phyloP scores from a whole-genome alignment of 2,113 vertebrate genomes.

The Chionodraco myersi region DNA sequence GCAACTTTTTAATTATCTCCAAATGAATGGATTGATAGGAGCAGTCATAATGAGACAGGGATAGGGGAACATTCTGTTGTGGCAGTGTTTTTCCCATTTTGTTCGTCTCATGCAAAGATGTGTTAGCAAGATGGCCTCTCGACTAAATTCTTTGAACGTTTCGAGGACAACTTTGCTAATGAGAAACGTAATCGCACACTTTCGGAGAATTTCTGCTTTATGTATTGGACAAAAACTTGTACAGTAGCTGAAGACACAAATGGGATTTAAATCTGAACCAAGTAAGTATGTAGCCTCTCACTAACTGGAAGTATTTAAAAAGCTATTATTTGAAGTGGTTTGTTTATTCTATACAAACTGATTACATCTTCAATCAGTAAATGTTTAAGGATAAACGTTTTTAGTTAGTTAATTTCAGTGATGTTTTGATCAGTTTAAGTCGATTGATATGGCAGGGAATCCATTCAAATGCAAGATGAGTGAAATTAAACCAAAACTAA shows the following conservation, averaged over 20 bases:
- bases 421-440: slow-evolving; percentile 11
- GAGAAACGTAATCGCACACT: slow-evolving; percentile 48
- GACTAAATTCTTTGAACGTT: slow-evolving; percentile 57
- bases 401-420: neutral
- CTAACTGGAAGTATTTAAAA: neutral
- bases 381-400: neutral
- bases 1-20: slow-evolving; percentile 81
- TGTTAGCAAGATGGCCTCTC: slow-evolving; percentile 58
- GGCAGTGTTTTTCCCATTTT: slow-evolving; percentile 28
- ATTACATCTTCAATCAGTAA: neutral
- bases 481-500: neutral
- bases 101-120: slow-evolving; percentile 39
- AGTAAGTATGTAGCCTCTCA: neutral
- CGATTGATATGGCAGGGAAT: neutral
- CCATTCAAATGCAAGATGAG: slow-evolving; percentile 5
- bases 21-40: slow-evolving; percentile 77
- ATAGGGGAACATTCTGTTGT: slow-evolving; percentile 53
- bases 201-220: slow-evolving; percentile 2
- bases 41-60: slow-evolving; percentile 45
- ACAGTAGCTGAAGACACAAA: slow-evolving; percentile 12
- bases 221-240: neutral
- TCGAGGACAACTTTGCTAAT: slow-evolving; percentile 52
- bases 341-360: neutral
- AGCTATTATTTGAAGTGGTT: neutral
- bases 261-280: neutral